Percentiles rank a stretch among this genome's conserved stretches.
phyloP scores from a whole-genome alignment of 2,888 invertebrate genomes.

The Leucophora obtusa region DNA sequence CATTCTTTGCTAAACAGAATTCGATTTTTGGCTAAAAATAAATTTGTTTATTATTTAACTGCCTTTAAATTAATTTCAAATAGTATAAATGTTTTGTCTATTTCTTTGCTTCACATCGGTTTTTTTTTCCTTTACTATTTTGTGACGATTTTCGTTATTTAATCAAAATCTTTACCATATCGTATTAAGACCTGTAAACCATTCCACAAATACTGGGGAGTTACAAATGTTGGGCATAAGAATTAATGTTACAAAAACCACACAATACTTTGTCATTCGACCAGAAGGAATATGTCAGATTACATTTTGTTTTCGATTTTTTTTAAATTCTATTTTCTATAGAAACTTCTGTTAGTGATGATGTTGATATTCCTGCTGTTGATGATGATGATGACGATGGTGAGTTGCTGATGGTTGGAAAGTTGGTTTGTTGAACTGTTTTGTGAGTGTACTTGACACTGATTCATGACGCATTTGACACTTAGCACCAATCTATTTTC shows the following conservation, averaged over 20 bases:
- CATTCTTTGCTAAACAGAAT: no score
- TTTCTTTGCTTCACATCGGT: neutral
- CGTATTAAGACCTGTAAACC: slow-evolving; percentile 41
- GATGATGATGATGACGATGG: slow-evolving; percentile 20
- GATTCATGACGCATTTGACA: slow-evolving; percentile 64
- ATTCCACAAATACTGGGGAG: slow-evolving; percentile 19
- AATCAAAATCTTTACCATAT: slow-evolving; percentile 48
- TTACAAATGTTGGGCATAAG: slow-evolving; percentile 40
- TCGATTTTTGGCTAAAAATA: neutral
- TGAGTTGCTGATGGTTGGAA: slow-evolving; percentile 30
- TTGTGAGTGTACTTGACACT: slow-evolving; percentile 61
- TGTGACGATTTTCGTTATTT: slow-evolving; percentile 29
- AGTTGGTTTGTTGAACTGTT: slow-evolving; percentile 42
- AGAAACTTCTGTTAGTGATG: slow-evolving; percentile 27
- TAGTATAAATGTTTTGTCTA: neutral
- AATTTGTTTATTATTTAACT: neutral
- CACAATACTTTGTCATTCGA: slow-evolving; percentile 57
- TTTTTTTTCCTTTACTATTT: neutral
- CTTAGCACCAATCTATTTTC: slow-evolving; percentile 58
- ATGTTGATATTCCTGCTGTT: slow-evolving; percentile 4
- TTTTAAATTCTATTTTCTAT: slow-evolving; percentile 8
- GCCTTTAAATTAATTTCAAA: neutral
- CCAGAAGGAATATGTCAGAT: slow-evolving; percentile 58
- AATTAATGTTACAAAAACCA: slow-evolving; percentile 54
- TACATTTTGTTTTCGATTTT: slow-evolving; percentile 46